Base-by-base conservation (phyloP, 2,113 vertebrate species). In the Dasypus novemcinctus region DNA sequence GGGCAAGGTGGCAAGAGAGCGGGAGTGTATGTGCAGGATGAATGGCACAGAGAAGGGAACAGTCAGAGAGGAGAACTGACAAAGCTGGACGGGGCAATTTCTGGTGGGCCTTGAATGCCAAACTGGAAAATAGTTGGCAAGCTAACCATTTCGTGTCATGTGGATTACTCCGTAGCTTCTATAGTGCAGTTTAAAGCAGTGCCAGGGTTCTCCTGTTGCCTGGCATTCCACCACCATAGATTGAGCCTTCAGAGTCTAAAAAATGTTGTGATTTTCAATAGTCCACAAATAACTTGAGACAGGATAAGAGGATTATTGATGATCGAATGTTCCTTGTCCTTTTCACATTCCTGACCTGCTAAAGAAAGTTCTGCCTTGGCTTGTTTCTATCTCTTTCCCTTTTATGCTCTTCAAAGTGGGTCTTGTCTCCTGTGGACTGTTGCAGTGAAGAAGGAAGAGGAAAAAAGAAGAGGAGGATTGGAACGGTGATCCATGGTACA, bases 1-100 rank as follows among this genome's bases (percentile, higher is more conserved):
- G 36, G 74, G 52, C 6, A 20, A 31, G 27, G 54, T 20, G 36
- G n/a, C 2, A 2, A 49, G 21, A 5, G 31, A 12, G 72, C 15
- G 0, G 6, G 54, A 10, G 15, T 3, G 18, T 27, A 0, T 31
- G 0, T 7, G 72, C 31, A 49, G 68, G 38, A 59, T 12, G n/a
- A 17, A 23, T 11, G 29, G 25, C 5, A 12, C 21, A 1, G 1
- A 18, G 64, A 66, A 46, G 59, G 66, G 17, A 13, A 57, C 17
- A 3, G 33, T 7, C 20, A n/a, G 31, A n/a, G 87, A 43, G 25
- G 25, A 36, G 25, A 36, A 23, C 8, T 4, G 75, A 17, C 9
- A 31, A 49, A n/a, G 31, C 13, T 54, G 54, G 11, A 1, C 7
- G 25, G 52, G 36, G 54, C 6, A 7, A 33, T 18, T n/a, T 49